Evolutionary conservation across 2,797 vertebrate genomes (phyloP), one percentile per base, ranked within the genome.

Genomic region (Pteronotus mesoamericanus): DNA sequence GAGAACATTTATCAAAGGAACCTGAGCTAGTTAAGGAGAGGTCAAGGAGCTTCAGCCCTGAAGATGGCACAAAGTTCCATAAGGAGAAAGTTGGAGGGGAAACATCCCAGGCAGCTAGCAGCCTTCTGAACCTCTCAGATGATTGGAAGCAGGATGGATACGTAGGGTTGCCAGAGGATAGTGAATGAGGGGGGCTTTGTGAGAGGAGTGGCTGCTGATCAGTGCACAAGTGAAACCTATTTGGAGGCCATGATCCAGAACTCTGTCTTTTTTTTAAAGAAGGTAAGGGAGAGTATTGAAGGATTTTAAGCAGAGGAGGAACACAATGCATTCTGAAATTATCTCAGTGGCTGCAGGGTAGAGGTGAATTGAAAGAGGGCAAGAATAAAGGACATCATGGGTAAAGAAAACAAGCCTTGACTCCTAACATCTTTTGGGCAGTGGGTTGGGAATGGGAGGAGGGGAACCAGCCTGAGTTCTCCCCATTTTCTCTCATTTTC

Each of bases 151-250:
- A 72, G 29, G 46, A 7, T 9, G 26, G 46, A 9, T 34, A 9
- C 3, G 5, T 0, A 32, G 16, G 5, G 29, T 15, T 26, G 29
- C 26, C 59, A 18, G 29, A 64, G 61, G 2, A 1, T 10, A 48
- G 16, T 21, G 14, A 89, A 29, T 1, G 16, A 26, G 34, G 32
- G 14, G 21, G 15, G 22, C 37, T 61, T 75, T 42, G 6, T 1
- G 5, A 34, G 16, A 34, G 22, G 24, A 1, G 3, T 6, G 22
- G 26, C 75, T 57, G n/a, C 66, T 75, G 42, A 4, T n/a, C 34
- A 48, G 26, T 16, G 24, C 32, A 1, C 1, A 4, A 21, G 0
- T 6, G 18, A 78, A 39, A 44, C 6, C 24, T 24, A 0, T 37
- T 26, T 24, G 24, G 72, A 24, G 7, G 29, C n/a, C 57, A 24